Evolutionary conservation across 2,888 invertebrate species (phyloP).

Genomic region (Acanthosepion pharaonis): DNA sequence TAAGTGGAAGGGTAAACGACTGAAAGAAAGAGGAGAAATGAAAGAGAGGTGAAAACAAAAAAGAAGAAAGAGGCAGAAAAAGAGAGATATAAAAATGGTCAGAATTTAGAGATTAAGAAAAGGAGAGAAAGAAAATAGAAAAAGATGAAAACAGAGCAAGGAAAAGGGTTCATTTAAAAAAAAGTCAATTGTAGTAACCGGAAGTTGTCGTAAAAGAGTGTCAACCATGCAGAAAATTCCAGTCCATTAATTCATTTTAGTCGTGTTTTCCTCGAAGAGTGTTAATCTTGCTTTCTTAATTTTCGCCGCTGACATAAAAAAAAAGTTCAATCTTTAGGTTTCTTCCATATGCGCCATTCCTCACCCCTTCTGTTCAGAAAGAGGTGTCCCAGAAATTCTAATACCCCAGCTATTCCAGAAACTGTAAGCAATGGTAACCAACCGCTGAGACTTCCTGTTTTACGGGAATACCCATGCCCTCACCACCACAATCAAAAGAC

Average conservation of each 20-base stretch:
- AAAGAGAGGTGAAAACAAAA: too few relatives aligned
- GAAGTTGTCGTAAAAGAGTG: neutral
- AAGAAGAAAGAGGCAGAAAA: too few relatives aligned
- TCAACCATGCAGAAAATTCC: neutral
- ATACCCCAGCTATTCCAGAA: neutral
- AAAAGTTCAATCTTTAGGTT: neutral
- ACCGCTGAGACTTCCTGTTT: slow-evolving; percentile 17
- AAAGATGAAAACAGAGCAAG: neutral
- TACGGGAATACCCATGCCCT: neutral
- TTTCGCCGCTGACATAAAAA: neutral
- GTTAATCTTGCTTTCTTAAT: neutral
- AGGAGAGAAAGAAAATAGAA: neutral
- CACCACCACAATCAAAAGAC: neutral
- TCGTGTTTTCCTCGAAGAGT: neutral
- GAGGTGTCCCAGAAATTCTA: too few relatives aligned
- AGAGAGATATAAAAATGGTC: too few relatives aligned
- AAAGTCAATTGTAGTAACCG: neutral
- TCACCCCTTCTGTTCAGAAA: neutral
- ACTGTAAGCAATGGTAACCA: slow-evolving; percentile 33
- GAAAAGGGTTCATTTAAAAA: neutral
- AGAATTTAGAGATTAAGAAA: too few relatives aligned
- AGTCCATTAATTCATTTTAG: neutral
- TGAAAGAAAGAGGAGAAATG: too few relatives aligned
- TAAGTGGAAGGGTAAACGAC: too few relatives aligned
- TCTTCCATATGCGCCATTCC: neutral